Percentiles rank a stretch among this genome's conserved stretches.
Conservation (phyloP, 2,797 vertebrate species). For the Phyllotis vaccarum region DNA sequence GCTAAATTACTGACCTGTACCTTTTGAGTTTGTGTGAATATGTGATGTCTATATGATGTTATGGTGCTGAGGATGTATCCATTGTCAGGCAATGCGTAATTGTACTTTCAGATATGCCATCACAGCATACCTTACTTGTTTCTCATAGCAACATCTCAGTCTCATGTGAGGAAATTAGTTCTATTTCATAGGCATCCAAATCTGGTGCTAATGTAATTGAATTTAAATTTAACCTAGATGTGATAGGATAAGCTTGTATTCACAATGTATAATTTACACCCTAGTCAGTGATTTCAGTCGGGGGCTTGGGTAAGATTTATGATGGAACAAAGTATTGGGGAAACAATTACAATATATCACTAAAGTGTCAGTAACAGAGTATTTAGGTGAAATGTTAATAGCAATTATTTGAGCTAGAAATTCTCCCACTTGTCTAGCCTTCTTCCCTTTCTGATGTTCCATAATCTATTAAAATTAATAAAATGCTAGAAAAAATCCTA, state of each 20-base stretch:
- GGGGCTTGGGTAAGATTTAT: not conserved
- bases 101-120: not conserved
- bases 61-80: not conserved
- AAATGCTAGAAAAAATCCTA: slow-evolving; percentile 7
- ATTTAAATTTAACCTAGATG: slow-evolving; percentile 46
- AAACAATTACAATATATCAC: not conserved
- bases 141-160: not conserved
- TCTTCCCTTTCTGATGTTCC: not conserved
- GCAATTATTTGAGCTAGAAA: slow-evolving; percentile 20
- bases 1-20: not conserved
- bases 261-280: not conserved
- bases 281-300: slow-evolving; percentile 36
- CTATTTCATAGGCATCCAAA: slow-evolving; percentile 7
- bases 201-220: slow-evolving; percentile 20
- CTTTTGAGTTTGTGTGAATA: not conserved
- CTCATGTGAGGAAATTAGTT: not conserved
- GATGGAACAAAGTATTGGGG: not conserved
- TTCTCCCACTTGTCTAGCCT: not conserved
- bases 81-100: not conserved
- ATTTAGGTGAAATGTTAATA: slow-evolving; percentile 27
- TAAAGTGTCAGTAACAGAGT: not conserved
- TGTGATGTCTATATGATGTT: not conserved
- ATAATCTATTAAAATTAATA: slow-evolving; percentile 19
- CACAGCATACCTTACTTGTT: not conserved
- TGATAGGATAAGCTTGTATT: not conserved